Conservation (phyloP, 2,113 vertebrate species). For the Lipotes vexillifer region DNA sequence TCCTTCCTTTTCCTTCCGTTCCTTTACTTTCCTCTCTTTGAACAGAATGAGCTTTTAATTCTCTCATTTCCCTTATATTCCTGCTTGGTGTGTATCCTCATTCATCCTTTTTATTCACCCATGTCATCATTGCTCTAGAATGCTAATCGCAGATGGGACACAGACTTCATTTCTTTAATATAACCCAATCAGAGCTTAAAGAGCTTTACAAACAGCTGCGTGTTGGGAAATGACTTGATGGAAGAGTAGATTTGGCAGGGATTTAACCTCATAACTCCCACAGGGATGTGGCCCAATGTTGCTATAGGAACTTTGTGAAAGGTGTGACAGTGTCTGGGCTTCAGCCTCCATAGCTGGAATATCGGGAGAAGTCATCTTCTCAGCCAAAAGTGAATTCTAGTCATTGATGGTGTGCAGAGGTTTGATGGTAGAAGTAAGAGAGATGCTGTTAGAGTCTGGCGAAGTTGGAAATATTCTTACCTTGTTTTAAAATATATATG, state of each 20-base stretch:
- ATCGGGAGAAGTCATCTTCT: not conserved
- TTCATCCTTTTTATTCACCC: not conserved
- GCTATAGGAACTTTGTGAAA: not conserved
- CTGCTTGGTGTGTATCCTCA: not conserved
- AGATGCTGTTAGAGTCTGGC: not conserved
- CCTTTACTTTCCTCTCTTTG: not conserved
- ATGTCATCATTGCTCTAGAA: not conserved
- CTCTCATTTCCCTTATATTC: not conserved
- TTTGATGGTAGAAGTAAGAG: not conserved
- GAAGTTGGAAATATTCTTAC: constrained; percentile 74
- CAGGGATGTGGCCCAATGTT: not conserved
- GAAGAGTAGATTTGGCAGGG: not conserved
- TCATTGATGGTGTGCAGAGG: not conserved
- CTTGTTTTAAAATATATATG: constrained; percentile 94
- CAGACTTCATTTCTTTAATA: not conserved
- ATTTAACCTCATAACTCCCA: not conserved
- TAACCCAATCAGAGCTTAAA: not conserved
- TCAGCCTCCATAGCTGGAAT: not conserved
- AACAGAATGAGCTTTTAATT: not conserved
- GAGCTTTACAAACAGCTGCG: constrained; percentile 12
- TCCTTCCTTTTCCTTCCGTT: not conserved
- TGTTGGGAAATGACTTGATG: constrained; percentile 4
- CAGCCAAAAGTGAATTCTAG: not conserved
- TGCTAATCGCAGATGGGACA: not conserved
- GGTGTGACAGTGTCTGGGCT: not conserved